Evolutionary conservation across 2,888 invertebrate genomes (phyloP).

Genomic region (Thymelicus acteon): DNA sequence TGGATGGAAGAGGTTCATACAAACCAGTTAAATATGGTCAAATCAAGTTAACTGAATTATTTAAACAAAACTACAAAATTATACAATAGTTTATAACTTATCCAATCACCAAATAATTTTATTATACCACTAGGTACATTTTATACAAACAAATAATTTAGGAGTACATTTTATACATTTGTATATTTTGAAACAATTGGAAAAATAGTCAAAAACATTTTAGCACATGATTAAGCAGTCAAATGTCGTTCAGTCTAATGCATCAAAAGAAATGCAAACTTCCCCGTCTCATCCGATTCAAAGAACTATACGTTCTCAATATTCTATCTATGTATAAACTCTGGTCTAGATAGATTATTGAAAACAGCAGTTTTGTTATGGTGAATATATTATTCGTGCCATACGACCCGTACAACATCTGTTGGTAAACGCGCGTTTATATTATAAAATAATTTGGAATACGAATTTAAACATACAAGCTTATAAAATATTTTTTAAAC

Average conservation of each 20-base stretch:
- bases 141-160: constrained; percentile 5
- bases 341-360: too few species aligned
- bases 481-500: constrained; percentile 1
- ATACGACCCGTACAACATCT: background rate
- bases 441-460: constrained; percentile 9
- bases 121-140: background rate
- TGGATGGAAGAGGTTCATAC: background rate
- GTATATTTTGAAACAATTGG: constrained; percentile 20
- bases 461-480: background rate
- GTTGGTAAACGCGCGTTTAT: constrained; percentile 9
- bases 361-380: background rate
- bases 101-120: background rate
- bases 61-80: background rate
- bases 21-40: background rate
- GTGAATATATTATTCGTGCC: background rate
- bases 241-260: constrained; percentile 65
- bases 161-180: background rate
- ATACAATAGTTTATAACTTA: background rate
- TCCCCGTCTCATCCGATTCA: constrained; percentile 57
- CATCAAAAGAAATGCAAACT: constrained; percentile 66
- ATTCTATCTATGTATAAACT: too few species aligned
- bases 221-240: constrained; percentile 71
- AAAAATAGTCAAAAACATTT: constrained; percentile 60
- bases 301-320: too few species aligned
- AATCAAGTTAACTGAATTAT: too few species aligned